Evolutionary conservation across 1,140 invertebrate genomes (phyloP).

Genomic region (Lucilia sericata): DNA sequence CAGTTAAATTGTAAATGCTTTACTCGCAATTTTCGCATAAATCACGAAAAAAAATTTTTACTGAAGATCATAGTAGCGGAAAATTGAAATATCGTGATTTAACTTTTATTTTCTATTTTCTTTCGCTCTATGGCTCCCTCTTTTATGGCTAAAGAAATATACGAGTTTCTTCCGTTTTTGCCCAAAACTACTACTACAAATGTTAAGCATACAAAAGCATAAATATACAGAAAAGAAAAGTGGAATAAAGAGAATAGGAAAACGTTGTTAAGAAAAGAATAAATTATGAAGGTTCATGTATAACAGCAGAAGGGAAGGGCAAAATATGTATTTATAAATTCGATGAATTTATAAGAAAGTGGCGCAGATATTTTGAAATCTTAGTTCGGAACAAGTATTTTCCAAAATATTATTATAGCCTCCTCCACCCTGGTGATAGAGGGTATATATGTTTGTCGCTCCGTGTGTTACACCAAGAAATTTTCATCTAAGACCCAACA

Average conservation of each 20-base stretch:
- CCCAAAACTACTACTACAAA: background rate
- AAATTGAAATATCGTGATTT: conserved; percentile 44
- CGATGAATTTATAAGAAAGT: too few relatives aligned
- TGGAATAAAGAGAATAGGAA: background rate
- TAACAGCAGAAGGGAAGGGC: background rate
- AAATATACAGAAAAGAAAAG: background rate
- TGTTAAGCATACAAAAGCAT: background rate
- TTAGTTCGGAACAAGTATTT: too few relatives aligned
- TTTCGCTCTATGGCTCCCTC: background rate
- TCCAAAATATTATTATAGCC: too few relatives aligned
- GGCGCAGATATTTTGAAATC: too few relatives aligned
- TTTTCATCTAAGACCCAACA: too few relatives aligned
- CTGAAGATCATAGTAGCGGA: conserved; percentile 40
- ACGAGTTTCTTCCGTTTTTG: background rate
- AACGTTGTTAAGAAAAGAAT: background rate
- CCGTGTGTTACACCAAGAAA: too few relatives aligned
- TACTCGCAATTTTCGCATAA: conserved; percentile 36
- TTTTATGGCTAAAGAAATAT: background rate
- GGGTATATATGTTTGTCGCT: too few relatives aligned
- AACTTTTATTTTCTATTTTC: conserved; percentile 27
- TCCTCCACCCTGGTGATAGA: too few relatives aligned
- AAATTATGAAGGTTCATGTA: conserved; percentile 2
- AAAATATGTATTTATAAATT: too few relatives aligned
- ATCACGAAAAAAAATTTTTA: conserved; percentile 25
- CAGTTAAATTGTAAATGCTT: background rate